A percentile compares a stretch with the other conserved stretches of the same genome.
Evolutionary conservation across 2,888 invertebrate genomes (phyloP).

Genomic region (Pristionchus entomophagus): DNA sequence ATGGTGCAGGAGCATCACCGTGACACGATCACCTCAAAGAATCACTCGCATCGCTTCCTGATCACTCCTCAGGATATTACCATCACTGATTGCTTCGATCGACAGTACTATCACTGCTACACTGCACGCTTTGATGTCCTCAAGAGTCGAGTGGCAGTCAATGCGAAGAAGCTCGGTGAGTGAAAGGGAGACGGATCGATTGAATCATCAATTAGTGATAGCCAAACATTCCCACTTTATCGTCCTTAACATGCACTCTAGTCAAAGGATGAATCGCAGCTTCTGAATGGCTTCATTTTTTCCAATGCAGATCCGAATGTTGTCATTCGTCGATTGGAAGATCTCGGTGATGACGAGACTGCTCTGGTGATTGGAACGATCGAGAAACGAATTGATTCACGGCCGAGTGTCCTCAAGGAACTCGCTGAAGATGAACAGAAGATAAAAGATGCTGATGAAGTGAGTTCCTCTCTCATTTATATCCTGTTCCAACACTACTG

Average conservation of each 20-base stretch:
- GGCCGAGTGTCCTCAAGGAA: slow-evolving; percentile 60
- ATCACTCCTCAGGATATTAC: background rate
- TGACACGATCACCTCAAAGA: background rate
- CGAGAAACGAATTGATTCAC: slow-evolving; percentile 55
- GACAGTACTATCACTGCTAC: slow-evolving; percentile 60
- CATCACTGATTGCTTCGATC: slow-evolving; percentile 38
- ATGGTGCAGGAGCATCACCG: slow-evolving; percentile 35
- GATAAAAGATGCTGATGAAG: slow-evolving; percentile 11
- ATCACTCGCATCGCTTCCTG: slow-evolving; percentile 21
- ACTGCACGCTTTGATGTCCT: slow-evolving; percentile 53
- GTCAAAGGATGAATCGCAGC: background rate
- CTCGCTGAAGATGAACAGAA: slow-evolving; percentile 27
- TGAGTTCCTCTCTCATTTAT: background rate
- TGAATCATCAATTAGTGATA: background rate
- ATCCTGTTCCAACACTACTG: background rate
- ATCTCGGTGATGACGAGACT: slow-evolving; percentile 51
- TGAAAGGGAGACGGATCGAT: background rate
- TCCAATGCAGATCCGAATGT: slow-evolving; percentile 49
- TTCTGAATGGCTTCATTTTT: background rate
- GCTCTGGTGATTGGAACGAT: slow-evolving; percentile 60
- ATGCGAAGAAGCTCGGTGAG: slow-evolving; percentile 54
- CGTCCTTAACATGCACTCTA: background rate
- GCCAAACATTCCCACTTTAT: background rate
- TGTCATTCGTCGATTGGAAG: slow-evolving; percentile 49
- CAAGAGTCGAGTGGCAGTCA: slow-evolving; percentile 52